These are phyloP conservation scores for Phaethornis superciliosus DNA, from an alignment of 2,113 vertebrate species.

Conservation along the genomic window DNA sequence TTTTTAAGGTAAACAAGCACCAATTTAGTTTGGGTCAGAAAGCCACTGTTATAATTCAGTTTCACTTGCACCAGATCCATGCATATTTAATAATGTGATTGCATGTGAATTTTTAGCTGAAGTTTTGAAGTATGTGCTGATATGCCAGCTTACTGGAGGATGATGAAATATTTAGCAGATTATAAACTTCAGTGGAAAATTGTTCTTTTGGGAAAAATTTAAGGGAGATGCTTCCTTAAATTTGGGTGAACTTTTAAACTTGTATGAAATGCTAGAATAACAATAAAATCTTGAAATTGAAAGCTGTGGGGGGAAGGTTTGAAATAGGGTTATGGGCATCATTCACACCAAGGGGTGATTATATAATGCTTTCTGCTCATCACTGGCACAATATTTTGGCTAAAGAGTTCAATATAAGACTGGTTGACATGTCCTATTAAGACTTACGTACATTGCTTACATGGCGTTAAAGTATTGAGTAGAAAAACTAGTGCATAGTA, in stretches of 20 bases:
- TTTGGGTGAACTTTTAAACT: not conserved
- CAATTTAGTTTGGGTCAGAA: slow-evolving; percentile 1
- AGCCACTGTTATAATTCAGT: not conserved
- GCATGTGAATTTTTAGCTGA: not conserved
- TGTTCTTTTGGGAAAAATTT: not conserved
- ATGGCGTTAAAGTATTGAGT: not conserved
- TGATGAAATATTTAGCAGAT: slow-evolving; percentile 39
- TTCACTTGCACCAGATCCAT: not conserved
- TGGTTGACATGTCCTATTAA: not conserved
- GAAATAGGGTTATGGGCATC: not conserved
- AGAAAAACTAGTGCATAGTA: not conserved
- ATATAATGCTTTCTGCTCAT: not conserved
- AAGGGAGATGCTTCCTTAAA: not conserved
- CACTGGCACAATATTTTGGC: not conserved
- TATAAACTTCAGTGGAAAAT: not conserved
- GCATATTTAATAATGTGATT: not conserved
- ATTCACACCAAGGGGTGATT: not conserved
- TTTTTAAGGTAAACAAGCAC: slow-evolving; percentile 13
- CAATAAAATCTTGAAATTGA: not conserved
- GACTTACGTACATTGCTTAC: not conserved
- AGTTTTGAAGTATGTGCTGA: not conserved
- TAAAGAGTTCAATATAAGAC: not conserved
- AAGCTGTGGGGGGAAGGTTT: not conserved
- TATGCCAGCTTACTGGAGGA: not conserved
- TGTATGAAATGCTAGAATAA: not conserved